Conservation (phyloP, 2,113 vertebrate genomes). For the Eudyptes chrysolophus region DNA sequence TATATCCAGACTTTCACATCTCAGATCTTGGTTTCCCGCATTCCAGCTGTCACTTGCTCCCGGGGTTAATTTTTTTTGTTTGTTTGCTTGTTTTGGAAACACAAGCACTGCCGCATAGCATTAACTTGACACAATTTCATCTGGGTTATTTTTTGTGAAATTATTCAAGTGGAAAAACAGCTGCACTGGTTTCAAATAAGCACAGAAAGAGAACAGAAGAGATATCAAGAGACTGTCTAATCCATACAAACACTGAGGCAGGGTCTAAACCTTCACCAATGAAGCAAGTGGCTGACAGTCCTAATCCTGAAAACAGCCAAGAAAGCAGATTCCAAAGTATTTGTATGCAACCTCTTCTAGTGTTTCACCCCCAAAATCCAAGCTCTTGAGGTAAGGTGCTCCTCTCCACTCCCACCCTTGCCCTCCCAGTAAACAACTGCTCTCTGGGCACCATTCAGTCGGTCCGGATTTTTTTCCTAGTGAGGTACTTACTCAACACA, state of each 20-base stretch:
- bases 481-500: neutral
- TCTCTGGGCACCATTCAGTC: neutral
- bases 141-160: conserved; percentile 26
- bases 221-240: conserved; percentile 50
- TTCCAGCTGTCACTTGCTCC: conserved; percentile 26
- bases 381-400: conserved; percentile 14
- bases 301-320: neutral
- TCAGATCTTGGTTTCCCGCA: neutral
- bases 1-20: neutral
- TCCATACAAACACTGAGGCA: neutral
- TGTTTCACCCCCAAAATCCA: neutral
- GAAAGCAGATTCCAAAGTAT: neutral
- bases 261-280: neutral
- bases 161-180: conserved; percentile 49
- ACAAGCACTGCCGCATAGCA: conserved; percentile 20
- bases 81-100: conserved; percentile 67
- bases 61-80: neutral
- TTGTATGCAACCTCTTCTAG: neutral
- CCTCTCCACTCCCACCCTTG: neutral
- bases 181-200: conserved; percentile 33
- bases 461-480: conserved; percentile 4
- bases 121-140: conserved; percentile 57
- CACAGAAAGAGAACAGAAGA: conserved; percentile 4
- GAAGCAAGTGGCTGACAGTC: neutral
- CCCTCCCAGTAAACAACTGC: neutral